phyloP scores from a whole-genome alignment of 2,113 vertebrate genomes.

The Melanocharis versteri region DNA sequence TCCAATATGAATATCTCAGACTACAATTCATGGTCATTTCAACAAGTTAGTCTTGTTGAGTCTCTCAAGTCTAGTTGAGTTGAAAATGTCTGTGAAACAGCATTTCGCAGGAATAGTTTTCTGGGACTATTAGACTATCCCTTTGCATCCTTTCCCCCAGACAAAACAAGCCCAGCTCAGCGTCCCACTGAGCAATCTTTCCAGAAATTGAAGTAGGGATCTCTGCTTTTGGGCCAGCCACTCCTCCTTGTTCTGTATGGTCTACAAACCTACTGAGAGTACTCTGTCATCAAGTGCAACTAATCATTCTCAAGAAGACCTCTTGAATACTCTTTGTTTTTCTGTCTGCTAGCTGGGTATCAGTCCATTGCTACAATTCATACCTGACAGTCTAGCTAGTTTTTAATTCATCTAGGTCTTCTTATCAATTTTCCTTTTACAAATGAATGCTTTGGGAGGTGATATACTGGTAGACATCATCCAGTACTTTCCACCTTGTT shows the following conservation, averaged over 20 bases:
- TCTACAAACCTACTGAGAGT: background rate
- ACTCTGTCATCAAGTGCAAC: background rate
- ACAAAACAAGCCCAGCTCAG: background rate
- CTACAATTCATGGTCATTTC: background rate
- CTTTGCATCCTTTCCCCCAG: background rate
- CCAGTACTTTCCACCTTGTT: background rate
- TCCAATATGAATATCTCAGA: background rate
- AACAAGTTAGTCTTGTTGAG: background rate
- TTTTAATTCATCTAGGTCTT: background rate
- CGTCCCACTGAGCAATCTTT: fast-evolving
- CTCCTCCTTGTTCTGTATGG: background rate
- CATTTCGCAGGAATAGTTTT: background rate
- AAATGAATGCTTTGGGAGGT: background rate
- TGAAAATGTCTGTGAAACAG: background rate
- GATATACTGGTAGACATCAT: background rate
- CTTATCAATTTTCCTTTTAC: background rate
- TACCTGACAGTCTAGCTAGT: background rate
- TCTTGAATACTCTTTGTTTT: background rate
- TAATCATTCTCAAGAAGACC: background rate
- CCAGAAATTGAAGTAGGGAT: fast-evolving
- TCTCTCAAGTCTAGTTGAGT: too few species aligned
- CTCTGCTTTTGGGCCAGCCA: background rate
- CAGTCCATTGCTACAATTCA: background rate
- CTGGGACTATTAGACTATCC: background rate
- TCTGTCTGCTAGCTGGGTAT: background rate